A percentile compares a stretch with the other conserved stretches of the same genome.
These are phyloP conservation scores for Crotalus helleri DNA, from an alignment of 2,113 vertebrate species.

Conservation along the genomic window DNA sequence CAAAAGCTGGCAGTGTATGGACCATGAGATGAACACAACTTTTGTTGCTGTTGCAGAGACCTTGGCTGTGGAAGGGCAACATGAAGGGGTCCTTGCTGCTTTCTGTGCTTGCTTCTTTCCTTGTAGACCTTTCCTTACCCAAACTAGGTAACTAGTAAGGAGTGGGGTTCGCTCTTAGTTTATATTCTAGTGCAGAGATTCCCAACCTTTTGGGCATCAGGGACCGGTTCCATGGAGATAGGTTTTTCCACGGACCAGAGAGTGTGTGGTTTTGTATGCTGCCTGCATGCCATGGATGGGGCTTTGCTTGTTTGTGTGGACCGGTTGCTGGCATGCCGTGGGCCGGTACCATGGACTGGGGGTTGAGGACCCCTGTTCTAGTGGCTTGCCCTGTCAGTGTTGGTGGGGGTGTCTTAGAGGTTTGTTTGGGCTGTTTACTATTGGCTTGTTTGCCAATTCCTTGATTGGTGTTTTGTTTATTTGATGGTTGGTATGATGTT, in stretches of 20 bases:
- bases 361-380: too few relatives aligned
- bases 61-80: slow-evolving; percentile 57
- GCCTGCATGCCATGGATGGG: too few relatives aligned
- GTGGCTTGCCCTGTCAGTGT: background rate
- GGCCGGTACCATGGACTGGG: too few relatives aligned
- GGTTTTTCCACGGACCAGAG: too few relatives aligned
- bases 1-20: slow-evolving; percentile 61
- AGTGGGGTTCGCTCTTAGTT: background rate
- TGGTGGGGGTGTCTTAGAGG: background rate
- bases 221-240: too few relatives aligned
- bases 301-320: too few relatives aligned
- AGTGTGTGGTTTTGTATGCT: too few relatives aligned
- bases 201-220: too few relatives aligned
- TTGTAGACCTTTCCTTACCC: background rate
- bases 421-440: background rate
- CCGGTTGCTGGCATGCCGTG: too few relatives aligned
- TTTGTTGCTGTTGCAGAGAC: slow-evolving; percentile 68
- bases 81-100: background rate
- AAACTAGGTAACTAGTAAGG: background rate
- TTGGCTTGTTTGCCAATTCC: background rate
- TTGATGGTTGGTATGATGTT: background rate
- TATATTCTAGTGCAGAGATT: background rate
- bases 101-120: background rate
- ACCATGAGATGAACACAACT: slow-evolving; percentile 60
- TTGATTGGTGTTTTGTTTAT: background rate